phyloP scores from a whole-genome alignment of 2,888 invertebrate genomes.

The Gastracanthus pulcherrimus region DNA sequence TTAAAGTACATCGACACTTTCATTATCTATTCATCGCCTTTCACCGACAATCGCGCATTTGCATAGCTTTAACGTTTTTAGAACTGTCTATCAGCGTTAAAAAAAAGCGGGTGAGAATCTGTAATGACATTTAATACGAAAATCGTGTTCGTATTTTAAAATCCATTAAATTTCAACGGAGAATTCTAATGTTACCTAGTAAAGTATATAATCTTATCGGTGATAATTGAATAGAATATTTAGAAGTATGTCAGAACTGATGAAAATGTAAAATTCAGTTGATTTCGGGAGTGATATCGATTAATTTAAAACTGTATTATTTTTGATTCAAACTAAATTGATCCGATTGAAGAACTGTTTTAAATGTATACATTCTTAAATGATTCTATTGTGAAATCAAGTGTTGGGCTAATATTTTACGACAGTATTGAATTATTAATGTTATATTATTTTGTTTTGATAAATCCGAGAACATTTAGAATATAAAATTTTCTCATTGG shows the following conservation, averaged over 20 bases:
- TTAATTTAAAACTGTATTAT: background rate
- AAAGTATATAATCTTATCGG: too few relatives aligned
- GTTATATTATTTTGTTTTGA: too few relatives aligned
- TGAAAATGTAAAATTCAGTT: background rate
- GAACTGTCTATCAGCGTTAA: background rate
- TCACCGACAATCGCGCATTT: background rate
- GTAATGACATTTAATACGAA: background rate
- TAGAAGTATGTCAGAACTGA: too few relatives aligned
- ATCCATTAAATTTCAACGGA: background rate
- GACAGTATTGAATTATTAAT: background rate
- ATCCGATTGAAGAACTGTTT: background rate
- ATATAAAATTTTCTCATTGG: too few relatives aligned
- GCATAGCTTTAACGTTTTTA: background rate
- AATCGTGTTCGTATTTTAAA: background rate
- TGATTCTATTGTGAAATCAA: background rate
- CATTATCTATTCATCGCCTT: conserved; percentile 18
- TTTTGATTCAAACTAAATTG: background rate
- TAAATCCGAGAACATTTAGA: too few relatives aligned
- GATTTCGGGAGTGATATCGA: background rate
- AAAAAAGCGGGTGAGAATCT: background rate
- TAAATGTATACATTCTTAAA: background rate
- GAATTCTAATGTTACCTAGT: too few relatives aligned
- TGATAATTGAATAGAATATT: too few relatives aligned
- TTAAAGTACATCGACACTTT: conserved; percentile 7
- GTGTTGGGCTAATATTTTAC: background rate